These are phyloP conservation scores for Anguilla marmorata DNA, from an alignment of 2,797 vertebrate species.

Conservation along the genomic window DNA sequence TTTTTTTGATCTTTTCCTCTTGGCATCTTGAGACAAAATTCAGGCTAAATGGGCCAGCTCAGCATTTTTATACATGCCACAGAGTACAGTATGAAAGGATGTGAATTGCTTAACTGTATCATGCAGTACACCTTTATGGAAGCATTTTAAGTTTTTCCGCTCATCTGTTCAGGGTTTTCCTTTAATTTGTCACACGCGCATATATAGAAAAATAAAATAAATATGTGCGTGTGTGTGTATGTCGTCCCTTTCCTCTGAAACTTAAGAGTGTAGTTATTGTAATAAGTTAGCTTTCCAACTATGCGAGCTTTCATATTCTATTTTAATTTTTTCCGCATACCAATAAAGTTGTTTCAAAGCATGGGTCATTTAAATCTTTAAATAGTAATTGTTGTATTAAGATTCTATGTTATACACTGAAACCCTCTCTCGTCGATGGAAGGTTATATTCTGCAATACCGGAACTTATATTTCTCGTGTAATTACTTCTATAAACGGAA, in stretches of 20 bases:
- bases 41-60: no score
- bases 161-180: no score
- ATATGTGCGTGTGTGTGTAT: no score
- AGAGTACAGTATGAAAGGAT: no score
- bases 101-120: no score
- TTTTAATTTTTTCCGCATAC: neutral
- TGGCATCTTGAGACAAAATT: no score
- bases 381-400: neutral
- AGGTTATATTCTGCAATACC: neutral
- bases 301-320: neutral
- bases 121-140: no score
- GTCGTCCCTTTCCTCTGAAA: no score
- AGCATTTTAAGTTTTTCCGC: no score
- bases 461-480: neutral
- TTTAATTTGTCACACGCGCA: no score
- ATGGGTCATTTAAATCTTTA: conserved; percentile 26
- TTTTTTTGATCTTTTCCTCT: neutral
- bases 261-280: neutral
- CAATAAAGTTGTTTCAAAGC: conserved; percentile 36
- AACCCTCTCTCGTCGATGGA: neutral
- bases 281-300: neutral
- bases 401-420: neutral
- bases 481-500: neutral
- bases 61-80: no score
- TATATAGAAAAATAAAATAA: no score